Base-by-base conservation (phyloP, 2,888 invertebrate genomes). In the Stegana nigrithorax region DNA sequence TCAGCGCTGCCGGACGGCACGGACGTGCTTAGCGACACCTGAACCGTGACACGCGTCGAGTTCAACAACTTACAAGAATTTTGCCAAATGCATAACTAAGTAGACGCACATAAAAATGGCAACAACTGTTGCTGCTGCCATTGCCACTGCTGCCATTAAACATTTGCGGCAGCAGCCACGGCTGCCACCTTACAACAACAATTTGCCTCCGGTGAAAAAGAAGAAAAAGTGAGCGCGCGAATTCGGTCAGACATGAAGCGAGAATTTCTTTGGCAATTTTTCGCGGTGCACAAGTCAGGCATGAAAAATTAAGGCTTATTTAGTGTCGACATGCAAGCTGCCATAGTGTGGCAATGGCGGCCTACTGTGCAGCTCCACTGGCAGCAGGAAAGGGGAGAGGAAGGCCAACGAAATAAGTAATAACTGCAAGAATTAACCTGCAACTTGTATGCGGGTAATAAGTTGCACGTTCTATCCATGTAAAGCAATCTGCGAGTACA, bases 261-360 rank as follows among this genome's bases (percentile, higher is more conserved):
- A 45, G 44, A 44, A 45, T 47, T 47, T 23, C 36, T 39, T n/a
- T n/a, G n/a, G n/a, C n/a, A n/a, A n/a, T n/a, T n/a, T 39, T 39
- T 39, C 39, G 39, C 50, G 14, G 26, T 23, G 26, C 50, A n/a
- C 50, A 50, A 50, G 26, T 50, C 68, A 66, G 75, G 67, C 73
- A 79, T 73, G 75, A 76, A 79, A 76, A 73, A 76, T 76, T 75
- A 79, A 76, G 75, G 80, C 75, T 78, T 76, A 79, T 77, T 76
- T 79, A 76, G 75, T 79, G 80, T 72, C 78, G 75, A 76, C 80
- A 75, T 64, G 67, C 53, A 51, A 21, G 44, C 27, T 39, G 32
- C 10, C 50, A 39, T 12, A 23, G 42, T n/a, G 39, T 19, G 47
- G 27, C 61, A 47, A 27, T 19, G 45, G 4, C 56, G 47, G 27